Conservation (phyloP, 2,888 invertebrate species). For the Cerceris ruficornis region DNA sequence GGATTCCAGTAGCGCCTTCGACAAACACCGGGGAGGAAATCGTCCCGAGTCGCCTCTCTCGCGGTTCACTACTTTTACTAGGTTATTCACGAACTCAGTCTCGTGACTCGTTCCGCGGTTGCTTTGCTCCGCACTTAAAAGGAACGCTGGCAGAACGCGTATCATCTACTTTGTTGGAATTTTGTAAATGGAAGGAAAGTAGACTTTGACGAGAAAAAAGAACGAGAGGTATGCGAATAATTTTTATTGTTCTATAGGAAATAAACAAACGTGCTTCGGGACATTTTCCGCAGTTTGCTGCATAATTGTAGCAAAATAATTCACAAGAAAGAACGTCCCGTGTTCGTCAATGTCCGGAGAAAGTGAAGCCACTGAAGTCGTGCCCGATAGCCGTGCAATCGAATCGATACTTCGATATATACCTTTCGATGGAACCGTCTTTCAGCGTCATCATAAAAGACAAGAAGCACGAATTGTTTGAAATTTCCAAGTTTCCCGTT, state of each 20-base stretch:
- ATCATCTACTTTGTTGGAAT: no score
- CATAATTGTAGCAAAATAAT: no score
- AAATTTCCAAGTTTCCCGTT: no score
- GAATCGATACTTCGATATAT: slow-evolving; percentile 39
- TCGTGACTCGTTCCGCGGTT: slow-evolving; percentile 68
- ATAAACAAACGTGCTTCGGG: no score
- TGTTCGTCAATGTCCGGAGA: slow-evolving; percentile 34
- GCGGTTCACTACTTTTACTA: slow-evolving; percentile 74
- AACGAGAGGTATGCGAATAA: no score
- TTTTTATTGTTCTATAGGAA: no score
- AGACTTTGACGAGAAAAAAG: no score
- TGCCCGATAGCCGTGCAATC: slow-evolving; percentile 32
- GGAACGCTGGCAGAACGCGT: slow-evolving; percentile 56
- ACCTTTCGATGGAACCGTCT: no score
- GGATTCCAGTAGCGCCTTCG: slow-evolving; percentile 80
- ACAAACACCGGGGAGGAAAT: slow-evolving; percentile 73
- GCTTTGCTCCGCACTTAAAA: slow-evolving; percentile 60
- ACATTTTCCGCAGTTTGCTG: no score
- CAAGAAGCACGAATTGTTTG: no score
- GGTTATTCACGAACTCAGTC: slow-evolving; percentile 69
- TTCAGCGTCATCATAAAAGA: no score
- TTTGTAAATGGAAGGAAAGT: no score
- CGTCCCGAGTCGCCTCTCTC: slow-evolving; percentile 52
- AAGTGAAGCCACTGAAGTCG: slow-evolving; percentile 46
- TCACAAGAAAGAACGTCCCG: background rate